phyloP scores from a whole-genome alignment of 2,888 invertebrate species.

The Tachina lurida region DNA sequence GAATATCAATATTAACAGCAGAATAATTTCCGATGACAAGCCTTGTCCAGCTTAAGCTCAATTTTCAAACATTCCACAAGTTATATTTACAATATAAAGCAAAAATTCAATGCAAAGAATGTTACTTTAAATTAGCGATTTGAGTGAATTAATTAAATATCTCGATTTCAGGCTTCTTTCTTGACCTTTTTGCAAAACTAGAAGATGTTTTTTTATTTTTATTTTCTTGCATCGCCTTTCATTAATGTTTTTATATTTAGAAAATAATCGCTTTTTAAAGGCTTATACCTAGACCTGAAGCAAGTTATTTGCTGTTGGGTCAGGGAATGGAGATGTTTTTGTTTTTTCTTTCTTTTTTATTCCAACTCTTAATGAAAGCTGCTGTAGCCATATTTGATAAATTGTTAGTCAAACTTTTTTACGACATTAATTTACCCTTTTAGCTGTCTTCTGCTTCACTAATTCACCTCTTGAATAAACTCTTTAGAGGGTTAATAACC shows the following conservation, averaged over 20 bases:
- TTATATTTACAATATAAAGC: background rate
- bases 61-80: background rate
- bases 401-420: background rate
- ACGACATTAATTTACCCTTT: background rate
- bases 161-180: background rate
- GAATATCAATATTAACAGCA: conserved; percentile 41
- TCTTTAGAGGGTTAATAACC: conserved; percentile 16
- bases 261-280: no score
- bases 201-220: background rate
- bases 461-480: background rate
- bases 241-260: background rate
- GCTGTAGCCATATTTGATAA: background rate
- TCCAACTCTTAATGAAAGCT: no score
- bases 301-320: no score
- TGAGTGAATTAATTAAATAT: conserved; percentile 31
- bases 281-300: no score
- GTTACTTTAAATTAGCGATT: background rate
- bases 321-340: no score
- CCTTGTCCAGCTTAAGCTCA: conserved; percentile 30
- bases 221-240: background rate
- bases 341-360: no score
- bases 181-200: conserved; percentile 15
- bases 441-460: background rate
- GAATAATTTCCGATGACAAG: conserved; percentile 58
- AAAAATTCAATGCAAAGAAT: background rate